Base-by-base conservation (phyloP, 1,140 invertebrate species). In the Drosophila pallidifrons region DNA sequence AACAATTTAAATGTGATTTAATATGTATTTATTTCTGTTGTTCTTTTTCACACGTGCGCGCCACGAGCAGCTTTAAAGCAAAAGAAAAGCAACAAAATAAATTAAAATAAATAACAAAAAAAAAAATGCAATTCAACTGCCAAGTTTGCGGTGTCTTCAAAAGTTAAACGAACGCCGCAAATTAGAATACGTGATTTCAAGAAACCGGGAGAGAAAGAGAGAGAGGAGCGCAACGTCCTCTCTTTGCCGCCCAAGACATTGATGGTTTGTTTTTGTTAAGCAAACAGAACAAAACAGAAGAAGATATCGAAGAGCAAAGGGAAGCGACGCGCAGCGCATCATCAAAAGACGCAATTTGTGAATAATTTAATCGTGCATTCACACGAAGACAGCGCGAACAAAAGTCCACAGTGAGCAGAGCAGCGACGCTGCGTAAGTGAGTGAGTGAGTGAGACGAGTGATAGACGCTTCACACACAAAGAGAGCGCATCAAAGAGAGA, bases 321-420 rank as follows among this genome's bases (percentile, higher is more conserved):
- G 38, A 49, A 35, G 28, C 15, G 7, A 32, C 52, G 46, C 13
- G 38, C 55, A 57, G 67, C 70, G 58, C 65, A 69, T 70, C 52
- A 49, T 46, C 52, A 64, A 70, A 72, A 87, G 80, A 87, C 82
- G 83, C 82, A 87, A 82, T 80, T 87, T 88, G 76, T 80, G 82
- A 87, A 87, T 87, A 87, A 76, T 80, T 87, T 87, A 88, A 87
- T 88, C 82, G 82, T 82, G 66, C 82, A 82, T 87, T 87, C 82
- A 87, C 83, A 77, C 80, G 54, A 59, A 59, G 32, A 59, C 43
- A 32, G 51, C 51, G 11, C 46, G 15, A 11, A 20, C 45, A 61
- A 13, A 41, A n/a, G 13, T 2, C 28, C n/a, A 25, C 7, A 1
- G 11, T 16, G 43, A 52, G 15, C 35, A 5, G 1, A 13, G 57